Percentiles rank a stretch among this genome's conserved stretches.
Evolutionary conservation across 1,140 invertebrate genomes (phyloP).

Genomic region (Bombus sibiricus): DNA sequence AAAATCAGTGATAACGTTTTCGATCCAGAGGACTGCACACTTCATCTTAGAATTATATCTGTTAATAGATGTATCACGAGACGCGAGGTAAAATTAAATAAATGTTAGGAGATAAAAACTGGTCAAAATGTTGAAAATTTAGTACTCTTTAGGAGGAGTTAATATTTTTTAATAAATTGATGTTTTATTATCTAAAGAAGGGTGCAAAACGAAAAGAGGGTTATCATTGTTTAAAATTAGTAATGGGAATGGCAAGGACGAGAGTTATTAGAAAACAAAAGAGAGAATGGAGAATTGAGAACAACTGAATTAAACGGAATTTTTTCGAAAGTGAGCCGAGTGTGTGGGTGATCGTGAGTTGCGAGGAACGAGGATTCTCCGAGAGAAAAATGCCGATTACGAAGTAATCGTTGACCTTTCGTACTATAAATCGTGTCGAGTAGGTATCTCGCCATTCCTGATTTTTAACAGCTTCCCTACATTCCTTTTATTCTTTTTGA

Average conservation of each 20-base stretch:
- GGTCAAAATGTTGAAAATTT: background rate
- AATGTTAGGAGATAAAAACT: background rate
- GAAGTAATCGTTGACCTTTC: conserved; percentile 34
- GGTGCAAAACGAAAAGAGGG: background rate
- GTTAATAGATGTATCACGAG: background rate
- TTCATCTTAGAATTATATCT: background rate
- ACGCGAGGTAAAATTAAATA: background rate
- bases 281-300: background rate
- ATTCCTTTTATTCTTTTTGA: no score
- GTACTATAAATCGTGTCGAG: conserved; percentile 15
- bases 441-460: background rate
- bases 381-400: conserved; percentile 6
- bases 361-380: conserved; percentile 13
- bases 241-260: background rate
- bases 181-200: no score
- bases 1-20: no score
- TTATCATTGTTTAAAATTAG: background rate
- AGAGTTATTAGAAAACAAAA: background rate
- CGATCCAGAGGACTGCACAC: no score
- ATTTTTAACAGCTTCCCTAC: background rate
- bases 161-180: background rate
- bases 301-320: conserved; percentile 25
- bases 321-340: conserved; percentile 30
- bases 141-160: background rate
- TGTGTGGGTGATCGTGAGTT: conserved; percentile 26